Evolutionary conservation across 37 sponge, comb jelly and placozoan genomes (phyloP).

Genomic region (Beroe ovata): DNA sequence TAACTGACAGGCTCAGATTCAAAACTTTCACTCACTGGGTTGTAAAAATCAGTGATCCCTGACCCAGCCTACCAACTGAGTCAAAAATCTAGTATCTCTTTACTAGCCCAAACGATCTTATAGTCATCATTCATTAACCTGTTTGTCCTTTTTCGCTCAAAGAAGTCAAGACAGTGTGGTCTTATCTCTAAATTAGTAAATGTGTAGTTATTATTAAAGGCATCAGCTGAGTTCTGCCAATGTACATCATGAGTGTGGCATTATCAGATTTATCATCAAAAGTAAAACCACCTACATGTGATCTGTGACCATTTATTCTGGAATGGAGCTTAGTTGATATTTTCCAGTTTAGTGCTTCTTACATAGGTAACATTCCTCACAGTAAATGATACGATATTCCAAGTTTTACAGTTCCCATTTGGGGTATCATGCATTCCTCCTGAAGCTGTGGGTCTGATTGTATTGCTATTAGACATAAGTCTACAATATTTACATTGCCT

Average conservation of each 20-base stretch:
- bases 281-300: not conserved
- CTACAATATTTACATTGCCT: not conserved
- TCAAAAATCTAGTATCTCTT: not conserved
- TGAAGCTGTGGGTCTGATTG: not conserved
- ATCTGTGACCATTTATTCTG: not conserved
- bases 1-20: too few relatives aligned
- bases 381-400: not conserved
- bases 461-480: not conserved
- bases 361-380: not conserved
- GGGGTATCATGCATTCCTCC: not conserved
- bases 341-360: not conserved
- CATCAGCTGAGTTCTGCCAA: not conserved
- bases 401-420: not conserved
- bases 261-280: not conserved
- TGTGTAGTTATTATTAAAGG: not conserved
- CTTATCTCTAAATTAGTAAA: not conserved
- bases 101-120: not conserved
- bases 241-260: not conserved
- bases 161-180: not conserved
- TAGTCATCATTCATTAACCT: not conserved
- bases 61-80: not conserved
- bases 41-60: not conserved
- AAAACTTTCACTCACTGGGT: too few relatives aligned
- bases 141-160: not conserved
- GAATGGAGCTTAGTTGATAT: not conserved